Evolutionary conservation across 1,140 invertebrate species (phyloP), one percentile per base, ranked within the genome.

Genomic region (Chelonus insularis): DNA sequence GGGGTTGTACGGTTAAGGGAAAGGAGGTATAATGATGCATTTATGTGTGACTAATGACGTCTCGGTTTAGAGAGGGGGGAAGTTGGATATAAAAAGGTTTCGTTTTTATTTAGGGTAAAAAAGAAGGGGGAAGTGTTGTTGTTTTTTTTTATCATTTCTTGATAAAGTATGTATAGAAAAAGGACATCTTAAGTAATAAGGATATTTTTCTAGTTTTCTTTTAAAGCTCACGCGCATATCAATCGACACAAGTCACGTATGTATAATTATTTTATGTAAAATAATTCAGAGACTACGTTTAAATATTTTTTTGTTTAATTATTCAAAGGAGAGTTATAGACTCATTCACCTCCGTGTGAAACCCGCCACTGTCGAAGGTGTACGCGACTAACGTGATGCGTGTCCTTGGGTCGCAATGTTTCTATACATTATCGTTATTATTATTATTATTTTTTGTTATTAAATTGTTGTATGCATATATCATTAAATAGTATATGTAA

Each of bases 401-500:
- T 59, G 45, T 59, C 18, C 21, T 50, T 47, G 25, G 6, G 12
- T 18, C 21, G 11, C 12, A n/a, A 20, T 55, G 11, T 32, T 5
- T 45, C 23, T 57, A 45, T 57, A 45, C 23, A 45, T 47, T 16
- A 45, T 45, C 32, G 16, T 25, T 25, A n/a, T 23, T 50, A n/a
- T 50, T 25, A 16, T 25, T 25, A 23, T 54, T 36, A n/a, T 25
- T 25, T 23, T 23, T 12, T 59, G 60, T 63, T 64, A 66, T 72
- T 64, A 64, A 67, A 66, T n/a, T n/a, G n/a, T n/a, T n/a, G n/a
- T n/a, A n/a, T n/a, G n/a, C n/a, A n/a, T n/a, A n/a, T n/a, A n/a
- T n/a, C n/a, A n/a, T n/a, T n/a, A n/a, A n/a, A n/a, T n/a, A n/a
- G n/a, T n/a, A n/a, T n/a, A n/a, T n/a, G n/a, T n/a, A n/a, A n/a